Conservation (phyloP, 2,888 invertebrate genomes). For the Ischnura elegans region DNA sequence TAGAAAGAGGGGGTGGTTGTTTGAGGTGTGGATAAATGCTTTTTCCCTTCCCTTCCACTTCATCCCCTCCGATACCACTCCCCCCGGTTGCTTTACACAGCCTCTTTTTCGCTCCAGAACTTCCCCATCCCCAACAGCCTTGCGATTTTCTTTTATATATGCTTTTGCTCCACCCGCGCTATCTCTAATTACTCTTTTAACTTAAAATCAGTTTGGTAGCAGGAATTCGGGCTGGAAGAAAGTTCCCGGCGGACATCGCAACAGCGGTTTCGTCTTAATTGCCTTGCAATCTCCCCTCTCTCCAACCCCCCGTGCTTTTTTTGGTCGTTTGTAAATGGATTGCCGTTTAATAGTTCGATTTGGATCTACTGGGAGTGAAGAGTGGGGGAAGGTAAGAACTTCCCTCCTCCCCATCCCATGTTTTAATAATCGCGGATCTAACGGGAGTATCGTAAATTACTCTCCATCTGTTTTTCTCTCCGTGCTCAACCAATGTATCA, state of each 20-base stretch:
- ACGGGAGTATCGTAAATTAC: background rate
- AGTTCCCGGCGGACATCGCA: slow-evolving; percentile 37
- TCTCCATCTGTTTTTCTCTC: background rate
- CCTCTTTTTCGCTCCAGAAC: background rate
- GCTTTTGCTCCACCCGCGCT: background rate
- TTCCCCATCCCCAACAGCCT: no score
- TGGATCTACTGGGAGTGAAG: background rate
- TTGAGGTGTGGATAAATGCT: background rate
- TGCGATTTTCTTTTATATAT: background rate
- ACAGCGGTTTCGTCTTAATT: slow-evolving; percentile 48
- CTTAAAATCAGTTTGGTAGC: background rate
- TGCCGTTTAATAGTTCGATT: slow-evolving; percentile 37
- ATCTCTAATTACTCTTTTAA: slow-evolving; percentile 58
- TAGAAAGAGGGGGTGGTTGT: background rate
- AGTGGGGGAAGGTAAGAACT: background rate
- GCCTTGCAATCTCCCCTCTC: background rate
- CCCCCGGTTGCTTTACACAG: no score
- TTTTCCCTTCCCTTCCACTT: background rate
- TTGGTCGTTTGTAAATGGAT: slow-evolving; percentile 5
- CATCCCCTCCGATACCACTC: background rate
- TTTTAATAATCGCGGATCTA: slow-evolving; percentile 9
- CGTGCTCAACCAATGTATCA: background rate
- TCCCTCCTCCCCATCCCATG: no score
- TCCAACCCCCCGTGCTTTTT: background rate
- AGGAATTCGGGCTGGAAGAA: background rate